These are phyloP conservation scores for Columbina picui DNA, from an alignment of 2,113 vertebrate genomes.

Conservation along the genomic window DNA sequence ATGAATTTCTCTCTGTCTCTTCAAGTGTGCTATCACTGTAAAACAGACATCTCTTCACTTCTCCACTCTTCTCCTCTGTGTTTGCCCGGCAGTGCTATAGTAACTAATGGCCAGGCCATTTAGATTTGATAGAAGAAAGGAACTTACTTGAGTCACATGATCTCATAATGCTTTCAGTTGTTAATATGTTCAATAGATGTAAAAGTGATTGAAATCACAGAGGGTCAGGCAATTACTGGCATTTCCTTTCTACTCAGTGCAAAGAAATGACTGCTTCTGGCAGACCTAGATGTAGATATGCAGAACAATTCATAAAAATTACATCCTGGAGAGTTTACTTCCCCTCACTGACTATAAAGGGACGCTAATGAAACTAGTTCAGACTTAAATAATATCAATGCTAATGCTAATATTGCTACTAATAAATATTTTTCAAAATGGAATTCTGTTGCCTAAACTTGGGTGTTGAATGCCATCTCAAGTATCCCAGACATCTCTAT, in stretches of 20 bases:
- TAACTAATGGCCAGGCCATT: background rate
- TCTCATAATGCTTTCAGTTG: background rate
- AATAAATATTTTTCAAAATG: background rate
- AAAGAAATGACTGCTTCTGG: background rate
- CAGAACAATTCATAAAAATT: background rate
- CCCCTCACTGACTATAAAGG: background rate
- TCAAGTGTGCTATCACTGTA: background rate
- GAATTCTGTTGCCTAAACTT: background rate
- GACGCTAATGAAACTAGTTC: background rate
- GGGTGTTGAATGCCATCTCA: background rate
- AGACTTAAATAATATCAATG: background rate
- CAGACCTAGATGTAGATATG: background rate
- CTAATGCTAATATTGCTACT: background rate
- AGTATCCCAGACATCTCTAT: background rate
- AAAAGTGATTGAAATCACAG: slow-evolving; percentile 13
- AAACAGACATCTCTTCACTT: background rate
- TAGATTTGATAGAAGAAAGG: background rate
- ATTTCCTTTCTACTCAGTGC: background rate
- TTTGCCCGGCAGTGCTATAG: background rate
- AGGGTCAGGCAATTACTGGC: background rate
- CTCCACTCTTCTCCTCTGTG: background rate
- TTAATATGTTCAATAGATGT: background rate
- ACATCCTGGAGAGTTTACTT: background rate
- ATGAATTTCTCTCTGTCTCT: background rate
- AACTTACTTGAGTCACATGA: background rate